Evolutionary conservation across 2,888 invertebrate species (phyloP).

Genomic region (Malthinus seriepunctatus): DNA sequence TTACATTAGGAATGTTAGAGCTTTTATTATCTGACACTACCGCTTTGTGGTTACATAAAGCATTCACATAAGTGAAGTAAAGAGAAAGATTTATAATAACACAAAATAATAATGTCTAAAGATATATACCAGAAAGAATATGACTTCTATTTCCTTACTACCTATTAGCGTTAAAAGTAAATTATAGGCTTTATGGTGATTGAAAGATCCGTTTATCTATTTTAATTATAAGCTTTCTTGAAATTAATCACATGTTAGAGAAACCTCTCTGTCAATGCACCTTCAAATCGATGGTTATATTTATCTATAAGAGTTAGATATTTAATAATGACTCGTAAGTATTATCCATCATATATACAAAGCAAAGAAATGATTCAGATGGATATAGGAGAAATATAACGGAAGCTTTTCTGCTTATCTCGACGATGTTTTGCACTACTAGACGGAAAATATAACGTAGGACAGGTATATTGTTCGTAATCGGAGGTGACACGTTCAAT

Average conservation of each 20-base stretch:
- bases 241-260: slow-evolving; percentile 19
- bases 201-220: slow-evolving; percentile 25
- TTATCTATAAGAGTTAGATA: neutral
- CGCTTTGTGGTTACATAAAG: slow-evolving; percentile 13
- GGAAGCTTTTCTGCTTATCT: slow-evolving; percentile 26
- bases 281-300: slow-evolving; percentile 11
- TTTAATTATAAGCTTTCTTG: slow-evolving; percentile 23
- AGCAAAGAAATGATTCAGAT: slow-evolving; percentile 8
- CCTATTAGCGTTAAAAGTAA: slow-evolving; percentile 21
- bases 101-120: slow-evolving; percentile 21
- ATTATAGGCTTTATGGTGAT: slow-evolving; percentile 23
- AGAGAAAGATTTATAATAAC: slow-evolving; percentile 17
- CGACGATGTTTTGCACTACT: slow-evolving; percentile 24
- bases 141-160: slow-evolving; percentile 23
- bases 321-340: slow-evolving; percentile 10
- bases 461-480: slow-evolving; percentile 57
- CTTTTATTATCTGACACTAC: slow-evolving; percentile 13
- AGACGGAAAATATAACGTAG: slow-evolving; percentile 32
- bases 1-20: neutral
- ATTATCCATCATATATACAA: neutral
- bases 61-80: slow-evolving; percentile 10
- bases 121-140: slow-evolving; percentile 16
- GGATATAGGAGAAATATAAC: slow-evolving; percentile 3
- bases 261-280: slow-evolving; percentile 14
- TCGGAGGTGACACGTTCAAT: slow-evolving; percentile 58